Conservation (phyloP, 53 echinoderm and acorn worm species). For the Stichopus horrens region DNA sequence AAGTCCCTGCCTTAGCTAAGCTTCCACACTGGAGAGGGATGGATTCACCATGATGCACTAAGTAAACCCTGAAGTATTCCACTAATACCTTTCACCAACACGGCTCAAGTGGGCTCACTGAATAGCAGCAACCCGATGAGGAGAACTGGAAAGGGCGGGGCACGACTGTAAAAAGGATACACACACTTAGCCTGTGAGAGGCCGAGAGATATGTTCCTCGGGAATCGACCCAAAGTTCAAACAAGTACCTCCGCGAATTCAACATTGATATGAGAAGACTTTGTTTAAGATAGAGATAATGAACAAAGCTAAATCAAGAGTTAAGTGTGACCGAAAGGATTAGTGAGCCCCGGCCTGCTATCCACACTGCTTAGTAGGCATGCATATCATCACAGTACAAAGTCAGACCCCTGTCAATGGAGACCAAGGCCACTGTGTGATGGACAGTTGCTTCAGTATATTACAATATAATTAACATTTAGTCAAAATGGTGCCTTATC, state of each 20-base stretch:
- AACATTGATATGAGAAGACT: neutral
- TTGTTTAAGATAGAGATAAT: slow-evolving; percentile 32
- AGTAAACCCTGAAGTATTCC: neutral
- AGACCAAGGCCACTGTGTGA: too few relatives aligned
- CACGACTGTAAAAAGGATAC: slow-evolving; percentile 26
- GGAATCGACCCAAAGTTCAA: neutral
- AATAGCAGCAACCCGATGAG: neutral
- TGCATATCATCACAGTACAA: too few relatives aligned
- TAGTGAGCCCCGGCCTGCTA: neutral
- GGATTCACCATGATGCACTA: neutral
- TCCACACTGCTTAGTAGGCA: too few relatives aligned
- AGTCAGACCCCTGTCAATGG: too few relatives aligned
- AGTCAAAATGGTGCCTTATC: too few relatives aligned
- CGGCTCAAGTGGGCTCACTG: slow-evolving; percentile 24
- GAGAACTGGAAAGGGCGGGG: slow-evolving; percentile 19
- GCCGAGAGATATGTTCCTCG: slow-evolving; percentile 7
- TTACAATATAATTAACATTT: too few relatives aligned
- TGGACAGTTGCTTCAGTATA: too few relatives aligned
- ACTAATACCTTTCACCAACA: slow-evolving; percentile 26
- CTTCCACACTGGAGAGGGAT: neutral
- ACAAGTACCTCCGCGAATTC: neutral
- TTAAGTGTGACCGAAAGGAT: slow-evolving; percentile 28
- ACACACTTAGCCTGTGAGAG: slow-evolving; percentile 16
- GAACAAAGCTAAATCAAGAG: neutral
- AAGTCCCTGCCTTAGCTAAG: neutral